Evolutionary conservation across 2,113 vertebrate genomes (phyloP), one percentile per base, ranked within the genome.

Genomic region (Acanthisitta chloris): DNA sequence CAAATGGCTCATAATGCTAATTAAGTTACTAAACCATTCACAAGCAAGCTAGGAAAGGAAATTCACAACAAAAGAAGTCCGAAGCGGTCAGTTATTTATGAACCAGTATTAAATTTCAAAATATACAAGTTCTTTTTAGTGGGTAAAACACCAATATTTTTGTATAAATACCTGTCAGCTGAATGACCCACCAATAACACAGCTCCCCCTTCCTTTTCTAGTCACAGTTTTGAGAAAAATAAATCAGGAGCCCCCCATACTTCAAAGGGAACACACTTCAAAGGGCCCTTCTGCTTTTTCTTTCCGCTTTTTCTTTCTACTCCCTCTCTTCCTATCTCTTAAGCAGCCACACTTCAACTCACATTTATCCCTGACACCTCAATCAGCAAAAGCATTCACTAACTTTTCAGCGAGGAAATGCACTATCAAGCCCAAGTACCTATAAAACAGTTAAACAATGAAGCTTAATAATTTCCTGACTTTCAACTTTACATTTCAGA

Each of bases 181-280:
- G 58, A 46, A 1, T 42, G 46, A 81, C 54, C 40, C 67, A 51
- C 49, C n/a, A 71, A 78, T 40, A 92, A 76, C 57, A 49, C 80
- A 82, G 74, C 48, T 95, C 58, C 33, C 85, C 67, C 48, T 84
- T 90, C 74, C 71, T 54, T 55, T 33, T 19, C 74, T 38, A 65
- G 57, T 24, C 61, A 40, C 9, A 82, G 69, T 71, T 82, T 54
- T 58, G 88, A 94, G 49, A 91, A 95, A 96, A 96, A 96, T 93
- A 96, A 94, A 94, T 91, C 90, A 82, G 71, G 5, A 93, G 49
- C 45, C 62, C 51, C 29, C 28, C 29, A 45, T 23, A 92, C 94
- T 96, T 96, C 94, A 95, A 96, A 96, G 93, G 16, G 52, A 91
- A 57, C 29, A 58, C 21, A 96, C 94, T 92, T 96, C 95, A 96